Evolutionary conservation across 1,140 invertebrate genomes (phyloP), one percentile per base, ranked within the genome.

Genomic region (Chrysomallon squamiferum): DNA sequence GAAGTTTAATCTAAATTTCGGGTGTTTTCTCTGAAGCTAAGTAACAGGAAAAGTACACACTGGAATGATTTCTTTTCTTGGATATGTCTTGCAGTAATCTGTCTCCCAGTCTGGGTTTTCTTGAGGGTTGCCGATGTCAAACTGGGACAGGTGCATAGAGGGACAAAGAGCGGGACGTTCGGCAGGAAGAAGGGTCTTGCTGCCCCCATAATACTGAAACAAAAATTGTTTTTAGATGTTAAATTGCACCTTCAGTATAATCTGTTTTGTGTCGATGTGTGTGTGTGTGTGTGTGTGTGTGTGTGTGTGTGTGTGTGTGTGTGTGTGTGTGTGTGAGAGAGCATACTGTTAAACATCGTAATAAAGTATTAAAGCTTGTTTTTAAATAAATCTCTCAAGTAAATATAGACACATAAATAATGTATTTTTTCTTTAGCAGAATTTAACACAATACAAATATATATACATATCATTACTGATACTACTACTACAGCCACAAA

Each of bases 191-290:
- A 79, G 59, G 13, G 33, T 47, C 54, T 75, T 74, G 61, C 73
- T 79, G 18, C 75, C 77, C 56, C 77, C 71, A 59, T 75, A 72
- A 57, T 69, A 66, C 77, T 79, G 74, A 18, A 66, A 68, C 25
- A 56, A 59, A 33, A 65, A 33, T 38, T 6, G 49, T 22, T 41
- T 30, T 1, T 59, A 22, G 22, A 54, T 9, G 15, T 6, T 20
- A 22, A 13, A 49, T 15, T 45, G n/a, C 15, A 6, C 18, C 32
- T 22, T 6, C 30, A n/a, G 35, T n/a, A 22, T 60, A 15, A 25
- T 25, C 11, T 45, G 6, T 6, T 41, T 33, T 45, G 20, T 6
- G 41, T 60, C 38, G 6, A 27, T n/a, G 22, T 57, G 22, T 59
- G 57, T 3, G n/a, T 59, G 35, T 59, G 30, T 18, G 35, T 22